Conservation (phyloP, 2,797 vertebrate species). For the Parauchenoglanis punctatus region DNA sequence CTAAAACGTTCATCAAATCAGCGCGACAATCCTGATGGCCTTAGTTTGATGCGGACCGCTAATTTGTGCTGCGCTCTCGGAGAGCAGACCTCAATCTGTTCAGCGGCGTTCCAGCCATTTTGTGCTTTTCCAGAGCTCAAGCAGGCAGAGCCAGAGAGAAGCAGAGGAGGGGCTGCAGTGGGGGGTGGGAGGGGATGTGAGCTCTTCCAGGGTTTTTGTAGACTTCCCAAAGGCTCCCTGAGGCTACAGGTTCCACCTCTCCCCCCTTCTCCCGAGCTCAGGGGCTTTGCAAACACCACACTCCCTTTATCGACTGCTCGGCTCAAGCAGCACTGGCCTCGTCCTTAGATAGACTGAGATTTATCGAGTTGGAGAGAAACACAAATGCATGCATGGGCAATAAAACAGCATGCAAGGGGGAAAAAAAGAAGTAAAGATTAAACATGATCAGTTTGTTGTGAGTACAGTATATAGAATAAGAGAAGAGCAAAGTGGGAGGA, state of each 20-base stretch:
- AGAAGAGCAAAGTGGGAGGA: constrained; percentile 24
- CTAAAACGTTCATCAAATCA: constrained; percentile 15
- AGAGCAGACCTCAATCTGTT: constrained; percentile 69
- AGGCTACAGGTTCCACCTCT: constrained; percentile 61
- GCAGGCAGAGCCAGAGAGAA: constrained; percentile 58
- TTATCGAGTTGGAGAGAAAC: constrained; percentile 54
- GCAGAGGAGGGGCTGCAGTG: constrained; percentile 55
- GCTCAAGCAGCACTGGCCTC: constrained; percentile 44
- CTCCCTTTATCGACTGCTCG: constrained; percentile 57
- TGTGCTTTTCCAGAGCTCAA: constrained; percentile 75
- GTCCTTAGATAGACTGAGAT: constrained; percentile 50
- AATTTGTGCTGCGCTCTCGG: constrained; percentile 45
- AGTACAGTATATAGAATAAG: constrained; percentile 28
- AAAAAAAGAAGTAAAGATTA: constrained; percentile 41
- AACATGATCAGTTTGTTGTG: constrained; percentile 62
- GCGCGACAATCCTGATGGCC: constrained; percentile 28
- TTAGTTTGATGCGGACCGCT: constrained; percentile 26
- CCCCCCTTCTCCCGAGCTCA: constrained; percentile 24
- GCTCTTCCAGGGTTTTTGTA: constrained; percentile 64
- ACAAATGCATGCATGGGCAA: constrained; percentile 29
- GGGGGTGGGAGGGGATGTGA: constrained; percentile 54
- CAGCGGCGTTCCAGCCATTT: constrained; percentile 78
- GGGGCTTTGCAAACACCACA: constrained; percentile 55
- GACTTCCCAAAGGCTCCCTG: constrained; percentile 62
- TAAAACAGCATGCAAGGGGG: constrained; percentile 36